Percentiles rank a stretch among this genome's conserved stretches.
Conservation (phyloP, 2,113 vertebrate species). For the Pundamilia nyererei region DNA sequence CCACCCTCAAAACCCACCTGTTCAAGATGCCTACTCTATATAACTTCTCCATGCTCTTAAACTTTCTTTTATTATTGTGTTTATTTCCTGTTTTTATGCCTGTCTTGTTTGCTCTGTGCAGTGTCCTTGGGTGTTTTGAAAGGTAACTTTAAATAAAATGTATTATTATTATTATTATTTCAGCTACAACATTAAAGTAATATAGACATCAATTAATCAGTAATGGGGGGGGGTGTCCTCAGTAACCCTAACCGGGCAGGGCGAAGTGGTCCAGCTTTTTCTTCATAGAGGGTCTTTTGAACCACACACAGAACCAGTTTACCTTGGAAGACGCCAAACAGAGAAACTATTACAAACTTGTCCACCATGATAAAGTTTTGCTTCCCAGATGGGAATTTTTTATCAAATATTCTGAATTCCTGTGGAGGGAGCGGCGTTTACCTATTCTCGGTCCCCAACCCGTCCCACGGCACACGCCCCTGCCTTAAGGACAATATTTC, state of each 20-base stretch:
- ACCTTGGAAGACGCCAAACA: not conserved
- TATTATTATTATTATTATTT: not conserved
- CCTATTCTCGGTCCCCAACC: not conserved
- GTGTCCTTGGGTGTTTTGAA: not conserved
- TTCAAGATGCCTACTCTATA: not conserved
- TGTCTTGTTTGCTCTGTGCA: rapidly evolving
- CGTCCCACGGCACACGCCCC: not conserved
- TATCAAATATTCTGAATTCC: not conserved
- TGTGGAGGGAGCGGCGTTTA: not conserved
- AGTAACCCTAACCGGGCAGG: rapidly evolving
- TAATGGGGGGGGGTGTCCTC: not conserved
- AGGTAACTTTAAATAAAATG: not conserved
- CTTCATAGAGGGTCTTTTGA: not conserved
- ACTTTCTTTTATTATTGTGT: not conserved
- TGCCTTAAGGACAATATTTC: not conserved
- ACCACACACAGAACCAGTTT: not conserved
- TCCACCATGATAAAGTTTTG: rapidly evolving
- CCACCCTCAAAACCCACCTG: not conserved
- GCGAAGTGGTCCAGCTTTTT: not conserved
- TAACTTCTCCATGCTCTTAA: not conserved
- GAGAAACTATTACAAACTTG: not conserved
- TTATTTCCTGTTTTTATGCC: not conserved
- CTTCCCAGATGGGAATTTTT: not conserved
- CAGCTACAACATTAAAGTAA: not conserved
- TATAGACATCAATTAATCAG: not conserved